Base-by-base conservation (phyloP, 2,113 vertebrate genomes). In the Seriola aureovittata region DNA sequence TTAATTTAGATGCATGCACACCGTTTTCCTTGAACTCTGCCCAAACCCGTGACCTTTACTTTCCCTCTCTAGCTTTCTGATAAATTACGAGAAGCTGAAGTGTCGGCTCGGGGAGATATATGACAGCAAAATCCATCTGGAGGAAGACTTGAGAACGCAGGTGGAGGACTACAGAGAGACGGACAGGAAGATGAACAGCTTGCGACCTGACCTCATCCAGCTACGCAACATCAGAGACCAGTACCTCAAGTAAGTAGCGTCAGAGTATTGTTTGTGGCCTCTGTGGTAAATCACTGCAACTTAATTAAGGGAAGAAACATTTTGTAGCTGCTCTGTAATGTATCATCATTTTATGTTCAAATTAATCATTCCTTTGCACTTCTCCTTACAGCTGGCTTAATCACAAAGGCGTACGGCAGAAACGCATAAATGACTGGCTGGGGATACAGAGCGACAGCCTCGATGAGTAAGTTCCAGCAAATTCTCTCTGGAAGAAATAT, bases 321-420 rank as follows among this genome's bases (percentile, higher is more conserved):
- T 3, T 10, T 11, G 58, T 64, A 2, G 40, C 62, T 48, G 44
- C 34, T 66, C 11, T 63, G 12, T 13, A 16, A 48, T 5, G 16
- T 23, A 9, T 32, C 13, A 70, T 57, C 50, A 21, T 65, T 66
- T 73, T 11, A 38, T 38, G 25, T 46, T 19, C 7, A 68, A 52
- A 52, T 44, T 19, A 59, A 73, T 38, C n/a, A 16, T 54, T 19
- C 14, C 10, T 52, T 44, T 65, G 0, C 38, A 19, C 34, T 0
- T 71, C 9, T 75, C 5, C n/a, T 40, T 68, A 82, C 73, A 99
- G 98, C 66, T 99, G 97, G 97, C 97, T 99, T 78, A 99, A 95
- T 95, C 97, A 98, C 95, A 99, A 98, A 95, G 98, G 98, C 19
- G 97, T 98, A 73, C 96, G 97, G 67, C 97, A 98, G 95, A 99